Percentiles rank a stretch among this genome's conserved stretches.
Evolutionary conservation across 2,113 vertebrate species (phyloP).

Genomic region (Tragulus kanchil): DNA sequence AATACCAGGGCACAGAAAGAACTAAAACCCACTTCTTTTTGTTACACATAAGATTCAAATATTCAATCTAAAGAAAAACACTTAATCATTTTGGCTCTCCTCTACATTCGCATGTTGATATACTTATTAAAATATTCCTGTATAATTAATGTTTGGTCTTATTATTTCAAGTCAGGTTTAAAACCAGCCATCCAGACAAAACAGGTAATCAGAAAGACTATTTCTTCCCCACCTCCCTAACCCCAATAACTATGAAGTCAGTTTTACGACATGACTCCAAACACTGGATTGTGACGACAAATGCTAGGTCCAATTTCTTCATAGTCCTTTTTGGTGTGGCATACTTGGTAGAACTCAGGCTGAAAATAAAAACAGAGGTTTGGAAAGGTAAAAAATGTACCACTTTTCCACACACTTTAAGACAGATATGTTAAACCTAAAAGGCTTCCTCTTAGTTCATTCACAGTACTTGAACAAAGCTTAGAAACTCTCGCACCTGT

Average conservation of each 20-base stretch:
- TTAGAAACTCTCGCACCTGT: constrained; percentile 25
- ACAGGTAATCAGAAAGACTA: constrained; percentile 89
- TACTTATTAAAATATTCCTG: constrained; percentile 92
- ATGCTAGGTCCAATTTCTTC: constrained; percentile 99
- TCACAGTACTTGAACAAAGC: not conserved
- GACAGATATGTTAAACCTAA: constrained; percentile 13
- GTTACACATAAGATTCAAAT: constrained; percentile 88
- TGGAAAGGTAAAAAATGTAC: not conserved
- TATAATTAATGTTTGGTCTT: constrained; percentile 91
- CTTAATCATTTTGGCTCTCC: constrained; percentile 90
- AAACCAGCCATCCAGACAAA: constrained; percentile 90
- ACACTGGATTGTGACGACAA: constrained; percentile 99
- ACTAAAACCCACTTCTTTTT: constrained; percentile 92
- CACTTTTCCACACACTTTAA: constrained; percentile 38
- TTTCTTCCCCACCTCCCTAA: constrained; percentile 84
- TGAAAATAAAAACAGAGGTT: constrained; percentile 79
- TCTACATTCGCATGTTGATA: constrained; percentile 90
- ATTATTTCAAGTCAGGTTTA: constrained; percentile 89
- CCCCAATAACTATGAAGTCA: constrained; percentile 84
- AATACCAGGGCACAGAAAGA: constrained; percentile 91
- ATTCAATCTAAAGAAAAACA: constrained; percentile 89
- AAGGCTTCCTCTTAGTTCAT: not conserved
- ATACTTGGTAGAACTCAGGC: constrained; percentile 99
- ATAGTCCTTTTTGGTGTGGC: constrained; percentile 99
- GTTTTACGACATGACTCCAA: constrained; percentile 99